Evolutionary conservation across 2,797 vertebrate species (phyloP).

Genomic region (Anomalospiza imberbis): DNA sequence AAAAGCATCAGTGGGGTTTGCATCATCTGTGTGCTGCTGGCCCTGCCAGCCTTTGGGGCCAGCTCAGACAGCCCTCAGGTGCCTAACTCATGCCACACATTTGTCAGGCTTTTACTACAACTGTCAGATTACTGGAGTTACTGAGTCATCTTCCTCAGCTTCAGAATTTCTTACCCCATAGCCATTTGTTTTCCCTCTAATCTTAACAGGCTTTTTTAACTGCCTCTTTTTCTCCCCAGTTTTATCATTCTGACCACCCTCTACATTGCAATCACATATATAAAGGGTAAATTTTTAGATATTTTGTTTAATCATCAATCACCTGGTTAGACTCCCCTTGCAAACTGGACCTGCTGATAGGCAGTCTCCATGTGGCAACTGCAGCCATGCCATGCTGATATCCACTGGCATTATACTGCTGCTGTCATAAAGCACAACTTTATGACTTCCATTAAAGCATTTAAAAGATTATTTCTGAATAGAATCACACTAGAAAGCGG

Average conservation of each 20-base stretch:
- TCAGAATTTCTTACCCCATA: background rate
- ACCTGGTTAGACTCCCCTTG: background rate
- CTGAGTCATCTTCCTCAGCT: background rate
- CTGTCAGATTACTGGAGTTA: background rate
- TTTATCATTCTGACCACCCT: background rate
- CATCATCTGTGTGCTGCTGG: background rate
- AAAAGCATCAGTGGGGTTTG: background rate
- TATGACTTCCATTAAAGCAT: background rate
- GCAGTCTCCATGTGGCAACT: background rate
- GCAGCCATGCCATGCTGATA: background rate
- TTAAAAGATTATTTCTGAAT: background rate
- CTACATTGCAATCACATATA: background rate
- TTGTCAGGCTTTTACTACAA: background rate
- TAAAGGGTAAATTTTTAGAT: background rate
- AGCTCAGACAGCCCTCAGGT: background rate
- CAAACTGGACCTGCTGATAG: background rate
- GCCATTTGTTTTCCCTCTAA: background rate
- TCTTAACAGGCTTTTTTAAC: background rate
- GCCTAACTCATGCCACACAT: background rate
- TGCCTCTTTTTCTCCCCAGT: background rate
- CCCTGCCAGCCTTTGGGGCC: background rate
- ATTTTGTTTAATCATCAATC: background rate
- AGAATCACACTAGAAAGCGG: background rate
- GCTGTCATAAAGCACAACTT: constrained; percentile 11
- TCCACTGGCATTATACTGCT: background rate